phyloP scores from a whole-genome alignment of 2,797 vertebrate genomes.

The Gobio occitaniae region DNA sequence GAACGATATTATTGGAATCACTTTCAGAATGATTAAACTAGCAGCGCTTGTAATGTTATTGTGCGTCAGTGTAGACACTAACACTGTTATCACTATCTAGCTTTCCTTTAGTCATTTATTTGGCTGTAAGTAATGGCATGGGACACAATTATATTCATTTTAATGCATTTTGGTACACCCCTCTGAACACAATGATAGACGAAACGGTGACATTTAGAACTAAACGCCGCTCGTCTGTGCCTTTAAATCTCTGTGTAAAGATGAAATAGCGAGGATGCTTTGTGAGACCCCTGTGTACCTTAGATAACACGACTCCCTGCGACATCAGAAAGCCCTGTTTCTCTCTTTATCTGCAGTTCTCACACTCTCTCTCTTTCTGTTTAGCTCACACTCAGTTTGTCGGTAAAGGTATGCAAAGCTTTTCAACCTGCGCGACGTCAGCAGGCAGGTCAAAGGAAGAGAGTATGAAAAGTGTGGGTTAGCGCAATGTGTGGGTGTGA shows the following conservation, averaged over 20 bases:
- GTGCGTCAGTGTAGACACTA: neutral
- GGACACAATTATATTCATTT: neutral
- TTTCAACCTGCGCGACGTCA: slow-evolving; percentile 45
- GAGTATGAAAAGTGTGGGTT: slow-evolving; percentile 42
- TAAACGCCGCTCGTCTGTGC: neutral
- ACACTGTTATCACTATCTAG: neutral
- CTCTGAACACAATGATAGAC: neutral
- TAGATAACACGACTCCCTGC: slow-evolving; percentile 15
- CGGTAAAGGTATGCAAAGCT: slow-evolving; percentile 50
- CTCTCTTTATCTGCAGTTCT: slow-evolving; percentile 1
- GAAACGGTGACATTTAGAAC: slow-evolving; percentile 24
- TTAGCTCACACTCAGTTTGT: slow-evolving; percentile 29
- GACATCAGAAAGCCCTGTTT: slow-evolving; percentile 16
- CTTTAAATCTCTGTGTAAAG: neutral
- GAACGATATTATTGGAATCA: neutral
- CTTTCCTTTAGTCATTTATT: neutral
- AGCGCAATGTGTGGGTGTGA: slow-evolving; percentile 45
- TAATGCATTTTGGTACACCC: neutral
- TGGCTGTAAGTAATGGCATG: neutral
- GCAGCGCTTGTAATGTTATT: neutral
- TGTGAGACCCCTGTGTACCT: neutral
- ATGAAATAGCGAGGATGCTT: neutral
- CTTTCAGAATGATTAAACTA: neutral
- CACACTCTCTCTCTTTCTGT: slow-evolving; percentile 6
- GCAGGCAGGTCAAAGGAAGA: slow-evolving; percentile 45